phyloP scores from a whole-genome alignment of 2,888 invertebrate genomes.

The Patella pellucida region DNA sequence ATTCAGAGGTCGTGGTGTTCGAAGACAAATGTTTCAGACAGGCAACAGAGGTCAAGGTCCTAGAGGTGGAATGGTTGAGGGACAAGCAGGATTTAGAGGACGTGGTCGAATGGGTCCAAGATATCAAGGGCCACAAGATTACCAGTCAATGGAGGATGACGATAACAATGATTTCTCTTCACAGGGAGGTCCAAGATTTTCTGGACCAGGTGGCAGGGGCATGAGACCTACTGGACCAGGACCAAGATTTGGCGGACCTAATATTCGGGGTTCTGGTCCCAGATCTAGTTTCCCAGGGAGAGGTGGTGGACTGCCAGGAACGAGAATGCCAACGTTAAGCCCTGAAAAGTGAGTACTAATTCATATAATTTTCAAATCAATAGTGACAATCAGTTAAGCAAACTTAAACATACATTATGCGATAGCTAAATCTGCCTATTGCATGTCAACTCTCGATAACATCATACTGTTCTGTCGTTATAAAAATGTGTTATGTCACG shows the following conservation, averaged over 20 bases:
- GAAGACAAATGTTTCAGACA: neutral
- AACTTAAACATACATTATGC: too few species aligned
- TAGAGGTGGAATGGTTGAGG: slow-evolving; percentile 11
- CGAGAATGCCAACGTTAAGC: too few species aligned
- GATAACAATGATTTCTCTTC: neutral
- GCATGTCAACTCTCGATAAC: too few species aligned
- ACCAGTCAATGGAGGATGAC: neutral
- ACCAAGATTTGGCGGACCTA: slow-evolving; percentile 8
- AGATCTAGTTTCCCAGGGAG: neutral
- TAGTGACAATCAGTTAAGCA: too few species aligned
- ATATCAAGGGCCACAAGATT: slow-evolving; percentile 19
- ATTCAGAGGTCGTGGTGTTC: slow-evolving; percentile 4
- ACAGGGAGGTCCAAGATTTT: slow-evolving; percentile 14
- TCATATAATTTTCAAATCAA: too few species aligned
- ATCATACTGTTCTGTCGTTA: too few species aligned
- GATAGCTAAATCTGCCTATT: too few species aligned
- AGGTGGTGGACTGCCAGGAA: neutral
- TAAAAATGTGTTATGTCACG: too few species aligned
- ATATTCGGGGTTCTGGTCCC: slow-evolving; percentile 17
- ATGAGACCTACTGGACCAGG: neutral
- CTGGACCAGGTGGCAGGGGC: neutral
- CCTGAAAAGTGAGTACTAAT: too few species aligned
- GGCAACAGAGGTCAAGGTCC: slow-evolving; percentile 5
- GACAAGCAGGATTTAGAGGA: slow-evolving; percentile 22
- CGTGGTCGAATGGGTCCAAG: slow-evolving; percentile 30